phyloP scores from a whole-genome alignment of 2,888 invertebrate species.

The Pachymerium ferrugineum region DNA sequence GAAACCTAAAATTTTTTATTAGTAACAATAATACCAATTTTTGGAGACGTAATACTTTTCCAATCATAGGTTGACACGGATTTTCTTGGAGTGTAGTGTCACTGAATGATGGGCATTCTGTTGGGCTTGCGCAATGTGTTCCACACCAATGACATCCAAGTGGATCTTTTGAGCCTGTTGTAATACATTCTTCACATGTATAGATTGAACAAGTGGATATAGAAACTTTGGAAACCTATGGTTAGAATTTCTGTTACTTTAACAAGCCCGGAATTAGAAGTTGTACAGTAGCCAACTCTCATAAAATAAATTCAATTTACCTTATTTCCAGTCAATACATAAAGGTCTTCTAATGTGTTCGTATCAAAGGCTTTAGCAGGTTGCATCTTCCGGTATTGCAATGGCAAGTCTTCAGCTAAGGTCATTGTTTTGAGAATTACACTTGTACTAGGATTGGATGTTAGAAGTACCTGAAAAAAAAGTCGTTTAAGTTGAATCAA shows the following conservation, averaged over 20 bases:
- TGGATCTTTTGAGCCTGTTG: slow-evolving; percentile 43
- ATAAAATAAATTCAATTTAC: slow-evolving; percentile 29
- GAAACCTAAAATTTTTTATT: slow-evolving; percentile 37
- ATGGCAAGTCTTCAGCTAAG: slow-evolving; percentile 27
- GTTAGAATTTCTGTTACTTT: no score
- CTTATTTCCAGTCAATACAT: slow-evolving; percentile 37
- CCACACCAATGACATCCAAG: slow-evolving; percentile 48
- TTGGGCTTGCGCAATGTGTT: slow-evolving; percentile 40
- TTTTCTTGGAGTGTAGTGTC: slow-evolving; percentile 35
- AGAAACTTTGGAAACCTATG: slow-evolving; percentile 45
- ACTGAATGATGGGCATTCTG: slow-evolving; percentile 37
- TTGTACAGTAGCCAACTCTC: no score
- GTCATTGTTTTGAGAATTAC: neutral
- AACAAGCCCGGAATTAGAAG: no score
- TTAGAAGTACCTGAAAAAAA: neutral
- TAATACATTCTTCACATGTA: slow-evolving; percentile 43
- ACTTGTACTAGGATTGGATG: neutral
- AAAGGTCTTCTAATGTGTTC: slow-evolving; percentile 37
- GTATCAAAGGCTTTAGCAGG: slow-evolving; percentile 38
- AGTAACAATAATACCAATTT: no score
- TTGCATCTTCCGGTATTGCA: slow-evolving; percentile 29
- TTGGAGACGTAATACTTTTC: neutral
- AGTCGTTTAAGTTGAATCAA: no score
- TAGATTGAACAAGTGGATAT: slow-evolving; percentile 45
- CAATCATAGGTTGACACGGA: slow-evolving; percentile 40